Conservation (phyloP, 2,797 vertebrate species). For the Neosilurus hyrtlii region DNA sequence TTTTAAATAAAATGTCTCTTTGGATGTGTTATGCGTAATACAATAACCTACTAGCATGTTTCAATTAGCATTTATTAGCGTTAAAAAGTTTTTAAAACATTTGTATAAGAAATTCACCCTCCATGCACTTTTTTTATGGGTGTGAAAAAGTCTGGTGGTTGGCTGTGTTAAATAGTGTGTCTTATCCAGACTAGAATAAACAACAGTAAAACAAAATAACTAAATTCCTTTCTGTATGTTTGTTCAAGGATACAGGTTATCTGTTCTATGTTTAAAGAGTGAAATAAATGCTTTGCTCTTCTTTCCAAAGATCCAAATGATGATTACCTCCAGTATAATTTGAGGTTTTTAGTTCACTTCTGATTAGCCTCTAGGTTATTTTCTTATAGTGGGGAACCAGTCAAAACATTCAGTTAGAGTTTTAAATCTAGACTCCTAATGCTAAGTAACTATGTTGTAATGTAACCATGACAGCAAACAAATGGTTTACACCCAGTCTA, state of each 20-base stretch:
- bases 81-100: not conserved
- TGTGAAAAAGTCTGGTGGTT: not conserved
- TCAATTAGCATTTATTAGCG: not conserved
- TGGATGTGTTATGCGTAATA: not conserved
- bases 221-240: slow-evolving; percentile 5
- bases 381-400: not conserved
- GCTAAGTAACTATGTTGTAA: not conserved
- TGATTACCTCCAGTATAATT: not conserved
- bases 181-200: slow-evolving; percentile 5
- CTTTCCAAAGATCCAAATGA: not conserved
- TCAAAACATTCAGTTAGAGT: not conserved
- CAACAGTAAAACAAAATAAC: not conserved
- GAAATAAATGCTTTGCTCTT: not conserved
- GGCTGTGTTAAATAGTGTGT: not conserved
- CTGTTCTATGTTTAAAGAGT: not conserved
- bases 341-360: not conserved
- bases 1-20: not conserved
- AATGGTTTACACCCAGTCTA: not conserved
- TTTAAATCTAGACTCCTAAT: not conserved
- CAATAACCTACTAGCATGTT: not conserved
- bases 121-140: not conserved
- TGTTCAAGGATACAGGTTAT: not conserved
- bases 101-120: not conserved
- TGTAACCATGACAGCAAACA: slow-evolving; percentile 17
- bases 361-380: not conserved